These are phyloP conservation scores for Ispidina picta DNA, from an alignment of 2,797 vertebrate genomes.

Conservation along the genomic window DNA sequence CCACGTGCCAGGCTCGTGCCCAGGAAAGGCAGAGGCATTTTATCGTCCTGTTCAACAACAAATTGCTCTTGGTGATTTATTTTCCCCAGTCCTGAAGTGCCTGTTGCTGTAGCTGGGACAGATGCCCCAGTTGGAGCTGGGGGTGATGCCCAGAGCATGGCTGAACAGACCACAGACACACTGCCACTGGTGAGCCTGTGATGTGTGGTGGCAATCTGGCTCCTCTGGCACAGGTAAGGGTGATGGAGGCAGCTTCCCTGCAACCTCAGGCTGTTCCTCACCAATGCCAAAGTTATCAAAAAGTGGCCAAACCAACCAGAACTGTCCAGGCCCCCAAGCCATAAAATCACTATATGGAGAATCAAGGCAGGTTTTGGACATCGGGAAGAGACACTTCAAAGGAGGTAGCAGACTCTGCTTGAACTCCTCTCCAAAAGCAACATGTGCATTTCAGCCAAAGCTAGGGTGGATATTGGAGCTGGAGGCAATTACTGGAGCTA, in stretches of 20 bases:
- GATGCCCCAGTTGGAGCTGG: neutral
- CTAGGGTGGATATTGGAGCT: neutral
- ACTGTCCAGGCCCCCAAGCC: neutral
- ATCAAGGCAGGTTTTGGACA: neutral
- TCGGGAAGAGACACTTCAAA: neutral
- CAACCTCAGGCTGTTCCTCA: neutral
- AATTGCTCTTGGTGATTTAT: neutral
- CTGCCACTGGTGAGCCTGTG: neutral
- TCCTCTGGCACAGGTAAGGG: neutral
- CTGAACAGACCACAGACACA: neutral
- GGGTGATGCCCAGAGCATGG: neutral
- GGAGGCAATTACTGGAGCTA: neutral
- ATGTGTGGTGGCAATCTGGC: neutral
- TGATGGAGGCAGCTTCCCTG: neutral
- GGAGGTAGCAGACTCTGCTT: neutral
- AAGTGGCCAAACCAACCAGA: neutral
- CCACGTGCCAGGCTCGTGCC: neutral
- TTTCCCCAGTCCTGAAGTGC: neutral
- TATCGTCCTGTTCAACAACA: neutral
- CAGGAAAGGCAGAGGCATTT: neutral
- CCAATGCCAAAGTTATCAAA: neutral
- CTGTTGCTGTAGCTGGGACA: neutral
- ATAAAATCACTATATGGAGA: neutral
- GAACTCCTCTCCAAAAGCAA: constrained; percentile 21
- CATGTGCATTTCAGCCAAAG: neutral